Percentiles rank a stretch among this genome's conserved stretches.
phyloP scores from a whole-genome alignment of 2,113 vertebrate species.

The Pogona vitticeps region DNA sequence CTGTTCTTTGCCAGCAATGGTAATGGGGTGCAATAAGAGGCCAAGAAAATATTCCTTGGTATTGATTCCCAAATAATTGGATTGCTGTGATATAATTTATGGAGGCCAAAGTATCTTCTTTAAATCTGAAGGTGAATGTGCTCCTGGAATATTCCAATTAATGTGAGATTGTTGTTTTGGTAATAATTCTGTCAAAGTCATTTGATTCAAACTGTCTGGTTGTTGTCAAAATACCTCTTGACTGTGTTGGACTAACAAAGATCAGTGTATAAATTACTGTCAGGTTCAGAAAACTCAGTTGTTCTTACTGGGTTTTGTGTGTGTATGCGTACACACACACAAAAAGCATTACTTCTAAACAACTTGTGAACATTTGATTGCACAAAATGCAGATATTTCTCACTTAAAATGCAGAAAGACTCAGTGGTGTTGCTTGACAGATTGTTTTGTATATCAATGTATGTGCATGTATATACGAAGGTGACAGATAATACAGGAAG shows the following conservation, averaged over 20 bases:
- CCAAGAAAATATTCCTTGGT: background rate
- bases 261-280: no score
- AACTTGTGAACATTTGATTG: background rate
- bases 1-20: background rate
- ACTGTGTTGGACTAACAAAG: no score
- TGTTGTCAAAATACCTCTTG: no score
- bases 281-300: no score
- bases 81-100: background rate
- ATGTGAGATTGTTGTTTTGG: background rate
- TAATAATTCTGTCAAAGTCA: background rate
- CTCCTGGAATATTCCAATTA: rapidly evolving
- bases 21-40: background rate
- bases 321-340: no score
- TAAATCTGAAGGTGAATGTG: background rate
- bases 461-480: rapidly evolving
- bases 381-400: background rate
- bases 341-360: background rate
- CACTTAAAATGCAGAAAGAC: background rate
- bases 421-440: background rate
- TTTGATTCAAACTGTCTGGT: no score
- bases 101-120: background rate
- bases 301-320: no score
- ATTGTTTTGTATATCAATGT: background rate
- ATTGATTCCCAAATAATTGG: background rate
- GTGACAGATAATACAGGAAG: background rate